Conservation (phyloP, 2,113 vertebrate genomes). For the Eretmochelys imbricata region DNA sequence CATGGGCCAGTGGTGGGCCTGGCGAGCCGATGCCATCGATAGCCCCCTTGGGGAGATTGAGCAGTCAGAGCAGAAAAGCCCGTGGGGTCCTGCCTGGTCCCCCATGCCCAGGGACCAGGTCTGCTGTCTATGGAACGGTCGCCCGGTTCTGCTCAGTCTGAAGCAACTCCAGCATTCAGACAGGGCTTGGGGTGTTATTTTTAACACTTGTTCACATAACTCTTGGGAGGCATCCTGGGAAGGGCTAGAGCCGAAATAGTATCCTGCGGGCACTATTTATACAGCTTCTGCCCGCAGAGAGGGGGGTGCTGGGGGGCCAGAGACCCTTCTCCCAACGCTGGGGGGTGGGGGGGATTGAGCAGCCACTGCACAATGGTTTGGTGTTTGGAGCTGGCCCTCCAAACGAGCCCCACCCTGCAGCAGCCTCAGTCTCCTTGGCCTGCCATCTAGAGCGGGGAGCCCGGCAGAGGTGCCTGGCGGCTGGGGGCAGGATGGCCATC, state of each 20-base stretch:
- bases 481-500: no score
- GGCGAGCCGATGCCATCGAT: not conserved
- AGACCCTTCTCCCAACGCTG: not conserved
- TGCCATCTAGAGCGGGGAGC: not conserved
- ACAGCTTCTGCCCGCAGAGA: conserved; percentile 38
- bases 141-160: conserved; percentile 10
- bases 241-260: conserved; percentile 66
- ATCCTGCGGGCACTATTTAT: conserved; percentile 68
- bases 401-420: not conserved
- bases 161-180: conserved; percentile 9
- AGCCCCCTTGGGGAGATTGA: not conserved
- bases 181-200: conserved; percentile 67
- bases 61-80: not conserved
- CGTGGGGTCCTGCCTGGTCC: not conserved
- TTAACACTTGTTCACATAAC: conserved; percentile 70
- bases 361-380: rapidly evolving
- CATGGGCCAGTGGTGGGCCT: not conserved
- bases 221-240: conserved; percentile 67
- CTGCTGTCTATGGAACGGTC: conserved; percentile 20
- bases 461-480: no score
- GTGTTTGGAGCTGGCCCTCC: not conserved
- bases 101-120: not conserved
- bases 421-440: not conserved
- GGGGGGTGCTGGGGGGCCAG: not conserved
- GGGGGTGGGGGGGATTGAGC: rapidly evolving